Evolutionary conservation across 1,140 invertebrate species (phyloP).

Genomic region (Aphis craccivora): DNA sequence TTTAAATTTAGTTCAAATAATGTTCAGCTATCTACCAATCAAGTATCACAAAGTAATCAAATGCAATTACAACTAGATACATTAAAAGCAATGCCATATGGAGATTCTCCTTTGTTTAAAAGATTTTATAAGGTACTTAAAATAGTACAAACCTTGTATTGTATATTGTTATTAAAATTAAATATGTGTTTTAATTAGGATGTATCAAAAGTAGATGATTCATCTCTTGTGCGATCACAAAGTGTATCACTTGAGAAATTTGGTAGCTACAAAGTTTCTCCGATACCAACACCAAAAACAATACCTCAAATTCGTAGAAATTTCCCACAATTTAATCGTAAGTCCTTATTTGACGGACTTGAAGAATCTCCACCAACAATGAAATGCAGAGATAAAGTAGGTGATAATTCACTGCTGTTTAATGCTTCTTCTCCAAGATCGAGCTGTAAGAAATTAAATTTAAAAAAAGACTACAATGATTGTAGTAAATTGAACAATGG

Average conservation of each 20-base stretch:
- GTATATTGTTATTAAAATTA: neutral
- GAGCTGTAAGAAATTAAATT: slow-evolving; percentile 43
- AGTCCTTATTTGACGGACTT: slow-evolving; percentile 53
- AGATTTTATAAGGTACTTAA: slow-evolving; percentile 49
- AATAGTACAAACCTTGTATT: neutral
- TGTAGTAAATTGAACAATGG: slow-evolving; percentile 1
- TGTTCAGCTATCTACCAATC: slow-evolving; percentile 33
- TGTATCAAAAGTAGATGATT: slow-evolving; percentile 51
- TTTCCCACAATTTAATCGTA: slow-evolving; percentile 49
- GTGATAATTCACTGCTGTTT: slow-evolving; percentile 22
- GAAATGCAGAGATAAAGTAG: slow-evolving; percentile 26
- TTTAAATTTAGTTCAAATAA: slow-evolving; percentile 44
- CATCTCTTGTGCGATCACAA: slow-evolving; percentile 45
- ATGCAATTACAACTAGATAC: slow-evolving; percentile 66
- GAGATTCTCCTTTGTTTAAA: slow-evolving; percentile 79
- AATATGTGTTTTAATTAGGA: slow-evolving; percentile 11
- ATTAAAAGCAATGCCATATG: slow-evolving; percentile 77
- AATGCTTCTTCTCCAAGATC: slow-evolving; percentile 46
- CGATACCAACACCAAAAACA: slow-evolving; percentile 47
- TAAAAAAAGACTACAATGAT: slow-evolving; percentile 40
- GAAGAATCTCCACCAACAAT: slow-evolving; percentile 46
- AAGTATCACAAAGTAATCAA: slow-evolving; percentile 66
- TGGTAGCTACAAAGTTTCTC: slow-evolving; percentile 51
- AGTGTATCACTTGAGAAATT: slow-evolving; percentile 51
- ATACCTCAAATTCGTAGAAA: slow-evolving; percentile 41